These are phyloP conservation scores for Diadema setosum DNA, from an alignment of 35 echinoderm and acorn worm genomes.

Conservation along the genomic window DNA sequence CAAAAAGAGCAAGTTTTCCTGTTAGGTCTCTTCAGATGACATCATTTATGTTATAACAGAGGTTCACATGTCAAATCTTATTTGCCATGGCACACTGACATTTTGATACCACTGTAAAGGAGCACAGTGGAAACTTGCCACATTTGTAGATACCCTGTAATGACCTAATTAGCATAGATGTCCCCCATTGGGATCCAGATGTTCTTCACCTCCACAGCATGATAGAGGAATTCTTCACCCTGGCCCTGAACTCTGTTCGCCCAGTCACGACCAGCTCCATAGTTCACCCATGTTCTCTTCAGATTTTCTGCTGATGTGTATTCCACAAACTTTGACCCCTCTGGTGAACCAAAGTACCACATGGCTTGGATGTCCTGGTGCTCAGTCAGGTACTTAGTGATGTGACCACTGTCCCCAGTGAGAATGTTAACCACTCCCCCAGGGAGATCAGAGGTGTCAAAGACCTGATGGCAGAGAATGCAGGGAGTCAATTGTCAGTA, in stretches of 20 bases:
- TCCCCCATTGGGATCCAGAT: conserved; percentile 99
- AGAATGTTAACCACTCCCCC: conserved; percentile 97
- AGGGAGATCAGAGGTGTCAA: conserved; percentile 96
- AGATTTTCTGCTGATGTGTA: conserved; percentile 77
- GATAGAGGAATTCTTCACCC: conserved; percentile 97
- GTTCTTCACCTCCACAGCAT: conserved; percentile 85
- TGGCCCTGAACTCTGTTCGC: conserved; percentile 68
- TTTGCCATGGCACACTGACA: too few species aligned
- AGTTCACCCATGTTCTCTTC: conserved; percentile 95
- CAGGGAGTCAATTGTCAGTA: too few species aligned
- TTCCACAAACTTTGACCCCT: conserved; percentile 97
- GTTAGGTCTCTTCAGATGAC: too few species aligned
- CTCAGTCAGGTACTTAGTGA: conserved; percentile 90
- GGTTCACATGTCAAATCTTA: too few species aligned
- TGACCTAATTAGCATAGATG: conserved; percentile 83
- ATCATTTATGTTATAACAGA: too few species aligned
- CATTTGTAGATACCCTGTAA: too few species aligned
- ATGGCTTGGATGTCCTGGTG: conserved; percentile 95
- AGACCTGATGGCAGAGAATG: conserved; percentile 49
- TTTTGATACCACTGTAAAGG: too few species aligned
- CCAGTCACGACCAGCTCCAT: conserved; percentile 82
- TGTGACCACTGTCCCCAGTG: conserved; percentile 76
- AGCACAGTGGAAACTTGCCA: too few species aligned
- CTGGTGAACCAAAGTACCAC: conserved; percentile 92
- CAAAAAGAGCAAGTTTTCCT: too few species aligned